Base-by-base conservation (phyloP, 2,888 invertebrate genomes). In the Spilarctia lutea region DNA sequence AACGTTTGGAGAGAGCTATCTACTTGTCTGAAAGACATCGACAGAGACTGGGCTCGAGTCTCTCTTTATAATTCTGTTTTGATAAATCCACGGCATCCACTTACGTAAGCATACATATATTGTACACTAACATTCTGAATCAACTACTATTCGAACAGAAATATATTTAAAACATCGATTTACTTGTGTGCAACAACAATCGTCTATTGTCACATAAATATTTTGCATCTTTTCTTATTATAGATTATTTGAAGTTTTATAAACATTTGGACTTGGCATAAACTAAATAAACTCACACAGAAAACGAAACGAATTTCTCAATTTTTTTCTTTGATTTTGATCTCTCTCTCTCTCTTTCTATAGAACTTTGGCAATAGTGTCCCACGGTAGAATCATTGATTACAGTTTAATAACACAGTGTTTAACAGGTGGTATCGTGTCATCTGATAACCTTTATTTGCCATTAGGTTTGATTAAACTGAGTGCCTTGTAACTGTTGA, bases 1-100 rank as follows among this genome's bases (percentile, higher is more conserved):
- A 81, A 90, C 72, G 79, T 84, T 73, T 96, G 96, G 96, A 90
- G 95, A 0, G 95, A 95, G 75, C 85, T 96, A 35, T 88, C 93
- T 2, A 93, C 92, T 1, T 94, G 94, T 68, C 75, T 94, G 30
- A 89, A 87, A 77, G 94, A 95, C 52, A 78, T 92, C 1, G 91
- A 95, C 72, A 79, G 75, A 35, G 91, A 93, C 52, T 92, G 91
- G 90, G 94, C 95, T 0, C 84, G 83, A 24, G 92, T 91, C 3
- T 94, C 94, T 80, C 89, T 95, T 69, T 88, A 93, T 79, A 91
- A 91, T 75, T 85, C 95, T 16, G 65, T 95, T 7, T 73, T 83
- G 8, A 82, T 94, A 10, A 82, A 94, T 77, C 90, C 92, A 6
- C 87, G 94, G 52, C 91, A 94, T 80, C 93, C 94, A 2, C 85